Evolutionary conservation across 2,797 vertebrate species (phyloP).

Genomic region (Passerculus sandwichensis): DNA sequence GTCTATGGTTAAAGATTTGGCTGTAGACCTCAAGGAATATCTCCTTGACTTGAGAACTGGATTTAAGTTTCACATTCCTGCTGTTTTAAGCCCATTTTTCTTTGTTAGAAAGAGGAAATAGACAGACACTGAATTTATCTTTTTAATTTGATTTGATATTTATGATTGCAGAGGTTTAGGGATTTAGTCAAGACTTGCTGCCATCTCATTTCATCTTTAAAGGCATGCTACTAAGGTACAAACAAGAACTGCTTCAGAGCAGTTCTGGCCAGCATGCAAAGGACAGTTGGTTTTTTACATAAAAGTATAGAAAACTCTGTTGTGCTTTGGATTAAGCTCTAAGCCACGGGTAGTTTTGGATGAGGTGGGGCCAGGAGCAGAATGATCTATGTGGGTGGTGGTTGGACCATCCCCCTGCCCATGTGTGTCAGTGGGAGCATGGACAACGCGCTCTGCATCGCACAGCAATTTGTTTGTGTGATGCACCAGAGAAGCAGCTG

Average conservation of each 20-base stretch:
- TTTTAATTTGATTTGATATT: not conserved
- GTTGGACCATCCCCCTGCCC: not conserved
- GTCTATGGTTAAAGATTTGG: not conserved
- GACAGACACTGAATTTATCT: not conserved
- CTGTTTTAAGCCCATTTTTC: not conserved
- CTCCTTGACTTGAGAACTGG: not conserved
- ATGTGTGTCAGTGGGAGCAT: not conserved
- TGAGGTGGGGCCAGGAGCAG: not conserved
- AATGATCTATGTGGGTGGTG: not conserved
- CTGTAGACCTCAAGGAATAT: not conserved
- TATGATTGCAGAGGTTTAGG: not conserved
- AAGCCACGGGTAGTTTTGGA: not conserved
- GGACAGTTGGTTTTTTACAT: not conserved
- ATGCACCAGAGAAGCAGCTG: not conserved
- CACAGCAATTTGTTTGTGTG: not conserved
- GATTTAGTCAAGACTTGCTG: not conserved
- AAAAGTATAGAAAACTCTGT: not conserved
- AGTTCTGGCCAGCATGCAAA: not conserved
- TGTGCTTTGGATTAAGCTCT: not conserved
- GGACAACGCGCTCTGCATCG: not conserved
- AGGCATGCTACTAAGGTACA: not conserved
- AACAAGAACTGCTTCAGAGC: not conserved
- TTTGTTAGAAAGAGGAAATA: not conserved
- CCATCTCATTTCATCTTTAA: not conserved
- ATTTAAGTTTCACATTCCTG: not conserved